These are phyloP conservation scores for Enteromius anoplus DNA, from an alignment of 2,797 vertebrate species.

Conservation along the genomic window DNA sequence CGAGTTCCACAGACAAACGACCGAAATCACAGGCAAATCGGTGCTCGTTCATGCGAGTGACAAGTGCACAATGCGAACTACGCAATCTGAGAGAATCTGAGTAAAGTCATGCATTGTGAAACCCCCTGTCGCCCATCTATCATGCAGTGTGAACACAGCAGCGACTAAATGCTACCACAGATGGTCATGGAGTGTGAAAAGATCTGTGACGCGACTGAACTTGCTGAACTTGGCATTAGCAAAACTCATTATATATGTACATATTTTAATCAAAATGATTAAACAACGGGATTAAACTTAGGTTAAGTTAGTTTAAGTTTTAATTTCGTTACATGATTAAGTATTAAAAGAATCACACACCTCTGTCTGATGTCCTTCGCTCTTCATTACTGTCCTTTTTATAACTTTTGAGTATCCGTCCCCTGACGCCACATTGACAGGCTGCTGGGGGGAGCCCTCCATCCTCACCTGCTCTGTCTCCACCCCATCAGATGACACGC, in stretches of 20 bases:
- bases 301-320: neutral
- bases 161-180: too few relatives aligned
- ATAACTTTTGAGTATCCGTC: constrained; percentile 84
- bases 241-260: neutral
- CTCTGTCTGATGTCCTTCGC: constrained; percentile 87
- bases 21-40: too few relatives aligned
- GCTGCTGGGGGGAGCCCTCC: constrained; percentile 77
- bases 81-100: too few relatives aligned
- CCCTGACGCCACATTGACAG: constrained; percentile 73
- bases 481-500: constrained; percentile 80
- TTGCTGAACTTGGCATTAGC: too few relatives aligned
- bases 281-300: neutral
- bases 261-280: neutral
- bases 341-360: constrained; percentile 66
- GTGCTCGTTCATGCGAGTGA: too few relatives aligned
- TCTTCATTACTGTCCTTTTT: constrained; percentile 87
- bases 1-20: too few relatives aligned
- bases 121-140: too few relatives aligned
- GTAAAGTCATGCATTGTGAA: too few relatives aligned
- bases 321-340: neutral
- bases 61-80: too few relatives aligned
- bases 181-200: too few relatives aligned
- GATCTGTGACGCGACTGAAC: too few relatives aligned
- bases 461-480: constrained; percentile 79
- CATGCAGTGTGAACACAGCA: too few relatives aligned